These are phyloP conservation scores for Drosophila ohnishii DNA, from an alignment of 1,140 invertebrate genomes.

Conservation along the genomic window DNA sequence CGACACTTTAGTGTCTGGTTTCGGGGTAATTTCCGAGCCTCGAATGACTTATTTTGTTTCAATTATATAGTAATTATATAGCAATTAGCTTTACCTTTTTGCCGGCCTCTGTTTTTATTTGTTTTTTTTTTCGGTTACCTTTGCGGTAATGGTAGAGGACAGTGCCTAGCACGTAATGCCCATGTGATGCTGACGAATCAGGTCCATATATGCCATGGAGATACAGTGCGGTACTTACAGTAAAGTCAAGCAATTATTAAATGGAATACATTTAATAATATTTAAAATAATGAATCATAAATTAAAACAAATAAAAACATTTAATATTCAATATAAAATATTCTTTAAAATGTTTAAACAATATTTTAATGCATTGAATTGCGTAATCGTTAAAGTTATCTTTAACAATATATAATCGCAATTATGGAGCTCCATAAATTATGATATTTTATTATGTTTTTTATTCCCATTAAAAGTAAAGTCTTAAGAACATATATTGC, in stretches of 20 bases:
- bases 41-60: constrained; percentile 50
- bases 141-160: constrained; percentile 28
- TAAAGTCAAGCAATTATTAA: not conserved
- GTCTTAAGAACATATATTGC: not conserved
- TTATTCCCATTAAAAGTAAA: not conserved
- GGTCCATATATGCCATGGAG: constrained; percentile 4
- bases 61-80: constrained; percentile 72
- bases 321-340: not conserved
- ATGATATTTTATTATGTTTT: too few relatives aligned
- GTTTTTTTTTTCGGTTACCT: not conserved
- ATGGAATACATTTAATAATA: too few relatives aligned
- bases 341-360: not conserved
- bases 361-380: not conserved
- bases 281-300: too few relatives aligned
- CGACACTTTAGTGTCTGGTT: constrained; percentile 33
- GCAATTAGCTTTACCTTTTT: constrained; percentile 64
- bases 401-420: not conserved
- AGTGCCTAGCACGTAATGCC: constrained; percentile 23
- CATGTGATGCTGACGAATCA: constrained; percentile 58
- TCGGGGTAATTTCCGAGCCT: constrained; percentile 53
- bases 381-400: not conserved
- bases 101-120: constrained; percentile 20
- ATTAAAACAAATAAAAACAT: not conserved
- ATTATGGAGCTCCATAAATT: not conserved
- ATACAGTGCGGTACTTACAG: constrained; percentile 9